A percentile compares a stretch with the other conserved stretches of the same genome.
Evolutionary conservation across 2,797 vertebrate species (phyloP).

Genomic region (Aeoliscus strigatus): DNA sequence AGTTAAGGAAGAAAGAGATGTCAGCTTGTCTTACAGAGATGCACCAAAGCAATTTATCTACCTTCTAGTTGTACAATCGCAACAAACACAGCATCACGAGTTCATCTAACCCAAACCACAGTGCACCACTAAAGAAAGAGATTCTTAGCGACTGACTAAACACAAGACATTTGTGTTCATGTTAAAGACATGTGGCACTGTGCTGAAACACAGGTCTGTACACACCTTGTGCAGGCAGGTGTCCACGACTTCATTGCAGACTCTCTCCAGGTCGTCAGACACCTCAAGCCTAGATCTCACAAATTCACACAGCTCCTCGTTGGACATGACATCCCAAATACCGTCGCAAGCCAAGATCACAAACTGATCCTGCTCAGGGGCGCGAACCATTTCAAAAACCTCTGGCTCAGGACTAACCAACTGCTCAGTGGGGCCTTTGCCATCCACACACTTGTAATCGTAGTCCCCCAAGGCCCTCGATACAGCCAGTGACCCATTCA

Average conservation of each 20-base stretch:
- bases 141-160: too few relatives aligned
- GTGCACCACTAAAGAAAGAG: too few relatives aligned
- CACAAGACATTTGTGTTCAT: too few relatives aligned
- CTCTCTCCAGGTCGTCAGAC: slow-evolving; percentile 94
- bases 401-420: slow-evolving; percentile 98
- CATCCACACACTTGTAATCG: slow-evolving; percentile 99
- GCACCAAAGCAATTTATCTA: too few relatives aligned
- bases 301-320: slow-evolving; percentile 98
- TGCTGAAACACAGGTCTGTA: too few relatives aligned
- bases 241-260: slow-evolving; percentile 98
- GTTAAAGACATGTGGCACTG: too few relatives aligned
- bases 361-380: slow-evolving; percentile 92
- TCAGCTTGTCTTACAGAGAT: too few relatives aligned
- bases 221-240: slow-evolving; percentile 99
- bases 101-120: too few relatives aligned
- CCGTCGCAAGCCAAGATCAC: slow-evolving; percentile 97
- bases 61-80: too few relatives aligned
- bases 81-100: too few relatives aligned
- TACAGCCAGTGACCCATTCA: slow-evolving; percentile 96
- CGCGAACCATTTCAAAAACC: slow-evolving; percentile 92
- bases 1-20: too few relatives aligned
- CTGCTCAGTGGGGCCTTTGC: slow-evolving; percentile 98
- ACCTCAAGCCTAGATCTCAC: slow-evolving; percentile 94
- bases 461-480: slow-evolving; percentile 98
- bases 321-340: slow-evolving; percentile 99